Evolutionary conservation across 2,888 invertebrate genomes (phyloP).

Genomic region (Acrobasis suavella): DNA sequence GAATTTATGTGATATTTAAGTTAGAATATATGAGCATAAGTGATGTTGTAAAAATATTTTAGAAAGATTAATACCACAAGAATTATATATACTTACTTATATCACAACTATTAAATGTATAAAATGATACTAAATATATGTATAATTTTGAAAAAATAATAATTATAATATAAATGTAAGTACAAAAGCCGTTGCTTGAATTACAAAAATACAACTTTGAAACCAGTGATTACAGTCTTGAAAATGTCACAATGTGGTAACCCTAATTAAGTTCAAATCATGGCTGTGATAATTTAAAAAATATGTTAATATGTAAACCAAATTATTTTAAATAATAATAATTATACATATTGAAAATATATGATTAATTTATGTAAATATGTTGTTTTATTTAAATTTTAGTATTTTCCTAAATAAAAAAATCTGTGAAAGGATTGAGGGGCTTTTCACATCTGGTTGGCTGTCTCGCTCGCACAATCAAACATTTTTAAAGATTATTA

Average conservation of each 20-base stretch:
- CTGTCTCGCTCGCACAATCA: too few relatives aligned
- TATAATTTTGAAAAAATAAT: too few relatives aligned
- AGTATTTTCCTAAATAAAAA: too few relatives aligned
- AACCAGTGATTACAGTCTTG: background rate
- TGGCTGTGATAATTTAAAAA: constrained; percentile 55
- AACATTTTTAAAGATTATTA: too few relatives aligned
- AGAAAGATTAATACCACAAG: background rate
- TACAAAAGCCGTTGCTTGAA: too few relatives aligned
- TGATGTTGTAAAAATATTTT: background rate
- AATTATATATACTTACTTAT: background rate
- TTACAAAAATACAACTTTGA: background rate
- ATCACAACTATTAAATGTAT: background rate
- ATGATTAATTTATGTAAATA: constrained; percentile 26
- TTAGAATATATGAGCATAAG: background rate
- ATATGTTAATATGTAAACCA: constrained; percentile 28
- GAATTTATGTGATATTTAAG: background rate
- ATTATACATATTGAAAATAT: constrained; percentile 31
- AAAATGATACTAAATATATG: too few relatives aligned
- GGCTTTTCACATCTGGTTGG: too few relatives aligned
- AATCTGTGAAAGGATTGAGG: too few relatives aligned
- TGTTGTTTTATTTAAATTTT: constrained; percentile 19
- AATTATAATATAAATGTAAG: too few relatives aligned
- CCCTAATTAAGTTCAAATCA: constrained; percentile 29
- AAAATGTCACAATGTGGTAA: constrained; percentile 5
- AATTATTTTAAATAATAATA: constrained; percentile 23